Evolutionary conservation across 2,888 invertebrate genomes (phyloP), one percentile per base, ranked within the genome.

Genomic region (Ochropleura plecta): DNA sequence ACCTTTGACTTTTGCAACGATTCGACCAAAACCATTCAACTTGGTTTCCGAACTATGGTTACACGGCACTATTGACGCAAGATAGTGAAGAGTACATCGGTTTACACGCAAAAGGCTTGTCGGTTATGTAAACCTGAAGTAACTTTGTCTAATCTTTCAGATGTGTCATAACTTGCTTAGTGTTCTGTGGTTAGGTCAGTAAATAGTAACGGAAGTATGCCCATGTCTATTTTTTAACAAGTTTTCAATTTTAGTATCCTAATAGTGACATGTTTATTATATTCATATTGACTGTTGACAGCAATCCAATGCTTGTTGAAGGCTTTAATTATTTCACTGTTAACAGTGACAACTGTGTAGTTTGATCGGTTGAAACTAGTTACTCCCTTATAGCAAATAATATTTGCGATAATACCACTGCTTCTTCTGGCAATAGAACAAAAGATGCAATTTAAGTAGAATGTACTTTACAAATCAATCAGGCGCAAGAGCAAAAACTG

Each of bases 1-100:
- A 93, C 69, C 69, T 76, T 78, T 78, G 72, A 73, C 81, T 90
- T 87, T 90, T 87, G 88, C 87, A 90, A 90, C 80, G 69, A 81
- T 84, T 81, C 68, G 70, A 81, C 69, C 76, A 81, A 84, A 78
- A 81, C 76, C 70, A 75, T 82, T 84, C 72, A 75, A 83, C 79
- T 86, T 80, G 79, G 83, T 88, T 88, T 87, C 80, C 81, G 84
- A 88, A 82, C 79, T 57, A 81, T 85, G 76, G 83, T 88, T 86
- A 88, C 83, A 86, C 67, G 84, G 57, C 76, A 82, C 78, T 70
- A 87, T 90, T 93, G 91, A 89, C 86, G 90, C 87, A 91, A 91
- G 78, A 68, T 70, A 64, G 57, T 49, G 48, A 49, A 57, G 55
- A 77, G 75, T 79, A 76, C 83, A 77, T 75, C 73, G 66, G 57